Evolutionary conservation across 2,113 vertebrate genomes (phyloP), one percentile per base, ranked within the genome.

Genomic region (Channa maculata): DNA sequence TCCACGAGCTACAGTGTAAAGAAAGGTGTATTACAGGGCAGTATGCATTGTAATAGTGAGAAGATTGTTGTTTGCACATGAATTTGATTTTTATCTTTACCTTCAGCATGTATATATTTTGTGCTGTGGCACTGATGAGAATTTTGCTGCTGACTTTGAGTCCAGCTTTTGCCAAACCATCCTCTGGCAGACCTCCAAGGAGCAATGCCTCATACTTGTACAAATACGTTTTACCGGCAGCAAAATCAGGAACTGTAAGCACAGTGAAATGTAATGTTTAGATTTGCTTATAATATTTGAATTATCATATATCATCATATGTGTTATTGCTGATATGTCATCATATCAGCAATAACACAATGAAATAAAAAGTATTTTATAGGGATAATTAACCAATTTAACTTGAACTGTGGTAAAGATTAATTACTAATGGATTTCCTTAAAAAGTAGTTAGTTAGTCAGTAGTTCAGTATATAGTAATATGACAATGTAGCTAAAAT

Each of bases 181-280:
- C 83, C 34, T 96, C 94, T 49, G 94, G 94, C 46, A 97, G 90
- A 53, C 95, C 94, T 0, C 72, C 92, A 75, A 94, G 62, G 45
- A 95, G 79, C 39, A 68, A 24, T 33, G 89, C 90, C 61, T 95
- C 94, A 91, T 97, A 97, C 39, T 89, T 89, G 81, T 95, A 96
- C 34, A 89, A 4, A 49, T 93, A 86, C 14, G 81, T 93, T 68
- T 92, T 94, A 38, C 76, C 87, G 7, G 75, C 65, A 4, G 82
- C 60, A 88, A 95, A 96, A 0, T 83, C 79, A 43, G 94, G 94
- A 50, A 88, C 96, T 97, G 85, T 3, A 73, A 86, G 36, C 14
- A 86, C 43, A 34, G 10, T 24, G 45, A 12, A 2, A 64, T 9
- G 1, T 24, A 24, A 24, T 24, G 24, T 1, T 24, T 24, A 24